Base-by-base conservation (phyloP, 23 tunicate species). In the Styela clava region DNA sequence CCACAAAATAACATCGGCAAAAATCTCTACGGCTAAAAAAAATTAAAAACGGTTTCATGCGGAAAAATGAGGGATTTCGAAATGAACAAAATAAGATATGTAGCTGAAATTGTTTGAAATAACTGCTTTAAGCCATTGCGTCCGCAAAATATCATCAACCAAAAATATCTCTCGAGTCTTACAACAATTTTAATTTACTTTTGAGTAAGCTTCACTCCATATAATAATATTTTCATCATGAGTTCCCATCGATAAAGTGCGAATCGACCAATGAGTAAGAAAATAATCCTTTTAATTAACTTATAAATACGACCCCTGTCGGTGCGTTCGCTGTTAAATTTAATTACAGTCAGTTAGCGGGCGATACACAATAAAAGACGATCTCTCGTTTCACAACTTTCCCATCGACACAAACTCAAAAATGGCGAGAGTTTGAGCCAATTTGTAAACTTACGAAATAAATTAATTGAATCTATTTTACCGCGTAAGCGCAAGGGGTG, bases 251-350 rank as follows among this genome's bases (percentile, higher is more conserved):
- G 56, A 44, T 44, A 44, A 44, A 44, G 56, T 5, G 56, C 56
- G 56, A 44, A 44, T 44, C 9, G 56, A 5, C 56, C 9, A 44
- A 44, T 71, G 77, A 71, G 77, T 71, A 71, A 71, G 24, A 71
- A 28, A 71, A 71, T 71, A 71, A 27, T 71, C 77, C 27, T 71
- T 65, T 30, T 71, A 71, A 71, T 34, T 32, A 30, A 34, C 77
- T 71, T 71, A 71, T 33, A 76, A 51, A 25, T 33, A 35, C 81
- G 81, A 76, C 81, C 81, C 81, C 81, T 52, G 65, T 76, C 27
- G 65, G 65, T 52, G 23, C 27, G 65, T 12, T 24, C n/a, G 35
- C 25, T 33, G 35, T 24, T 27, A 76, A 44, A 76, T 35, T 76
- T 76, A 76, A 44, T 35, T 76, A 35, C 23, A 22, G 7, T 18